phyloP scores from a whole-genome alignment of 2,797 vertebrate species.

The Pteropus rufus region DNA sequence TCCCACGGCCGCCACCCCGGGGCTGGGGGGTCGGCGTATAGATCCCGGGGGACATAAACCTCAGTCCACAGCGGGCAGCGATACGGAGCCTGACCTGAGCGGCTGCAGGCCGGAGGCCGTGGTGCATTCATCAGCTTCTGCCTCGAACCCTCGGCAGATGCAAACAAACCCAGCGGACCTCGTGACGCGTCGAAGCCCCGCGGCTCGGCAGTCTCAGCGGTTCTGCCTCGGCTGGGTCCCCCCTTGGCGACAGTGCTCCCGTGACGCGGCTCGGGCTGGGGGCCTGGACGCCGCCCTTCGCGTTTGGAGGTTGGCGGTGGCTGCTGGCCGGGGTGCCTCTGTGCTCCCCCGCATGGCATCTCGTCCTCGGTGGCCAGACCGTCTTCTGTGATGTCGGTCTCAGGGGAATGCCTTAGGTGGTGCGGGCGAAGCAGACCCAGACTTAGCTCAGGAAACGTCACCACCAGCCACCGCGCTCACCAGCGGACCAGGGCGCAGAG shows the following conservation, averaged over 20 bases:
- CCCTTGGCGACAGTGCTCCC: not conserved
- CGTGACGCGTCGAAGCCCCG: no score
- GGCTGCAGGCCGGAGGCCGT: not conserved
- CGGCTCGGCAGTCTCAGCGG: not conserved
- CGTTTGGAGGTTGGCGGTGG: not conserved
- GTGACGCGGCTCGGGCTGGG: no score
- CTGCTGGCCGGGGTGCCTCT: not conserved
- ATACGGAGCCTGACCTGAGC: no score
- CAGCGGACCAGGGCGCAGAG: no score
- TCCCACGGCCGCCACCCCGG: not conserved
- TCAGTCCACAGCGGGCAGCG: not conserved
- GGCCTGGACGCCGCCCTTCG: fast-evolving
- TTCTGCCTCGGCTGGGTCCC: not conserved
- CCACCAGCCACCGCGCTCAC: no score
- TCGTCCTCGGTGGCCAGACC: not conserved
- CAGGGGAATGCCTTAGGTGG: not conserved
- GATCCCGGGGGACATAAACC: not conserved
- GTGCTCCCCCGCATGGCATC: not conserved
- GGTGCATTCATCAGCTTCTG: no score
- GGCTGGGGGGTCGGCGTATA: not conserved
- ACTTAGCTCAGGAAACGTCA: not conserved
- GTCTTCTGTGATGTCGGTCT: not conserved
- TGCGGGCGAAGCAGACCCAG: not conserved
- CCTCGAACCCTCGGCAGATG: not conserved
- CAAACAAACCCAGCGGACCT: not conserved